Base-by-base conservation (phyloP, 2,888 invertebrate genomes). In the Scaptomyza cyrtandrae region DNA sequence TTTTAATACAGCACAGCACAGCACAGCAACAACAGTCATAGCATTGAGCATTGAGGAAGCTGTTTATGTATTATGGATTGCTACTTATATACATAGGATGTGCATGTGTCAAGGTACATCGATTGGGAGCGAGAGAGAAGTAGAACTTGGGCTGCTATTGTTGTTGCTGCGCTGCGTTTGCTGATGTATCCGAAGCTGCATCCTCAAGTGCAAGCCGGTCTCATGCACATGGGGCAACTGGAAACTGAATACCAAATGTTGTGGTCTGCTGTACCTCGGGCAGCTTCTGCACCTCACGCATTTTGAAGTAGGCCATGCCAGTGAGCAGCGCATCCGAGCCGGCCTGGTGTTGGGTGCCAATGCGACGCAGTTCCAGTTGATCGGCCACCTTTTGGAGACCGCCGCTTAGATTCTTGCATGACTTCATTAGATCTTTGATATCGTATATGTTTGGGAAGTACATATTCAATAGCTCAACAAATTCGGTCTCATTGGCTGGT, bases 351-450 rank as follows among this genome's bases (percentile, higher is more conserved):
- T 99, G 98, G 0, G 98, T 98, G 0, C 99, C 99, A 58, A 98
- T 97, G 82, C 99, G 94, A 89, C 97, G 95, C 82, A 99, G 93
- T 93, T 98, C 97, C 81, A 98, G 93, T 91, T 98, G 97, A 91
- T 98, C 97, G 3, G 97, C 97, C 13, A 99, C 98, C 93, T 99
- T 99, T 93, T 99, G 99, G 48, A 99, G 94, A 10, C 99, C 99
- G 37, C 99, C 99, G 93, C 99, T 99, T 74, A 99, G 94, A 92
- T 98, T 99, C 93, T 98, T 98, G 93, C 98, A 98, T 68, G 98
- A 96, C 92, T 99, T 99, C 99, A 99, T 99, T 89, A 99, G 93
- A 93, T 99, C 99, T 95, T 99, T 99, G 50, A 99, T 98, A 93
- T 99, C 99, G 93, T 99, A 99, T 71, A 99, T 98, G 71, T 97